Evolutionary conservation across 2,797 vertebrate species (phyloP).

Genomic region (Oreortyx pictus): DNA sequence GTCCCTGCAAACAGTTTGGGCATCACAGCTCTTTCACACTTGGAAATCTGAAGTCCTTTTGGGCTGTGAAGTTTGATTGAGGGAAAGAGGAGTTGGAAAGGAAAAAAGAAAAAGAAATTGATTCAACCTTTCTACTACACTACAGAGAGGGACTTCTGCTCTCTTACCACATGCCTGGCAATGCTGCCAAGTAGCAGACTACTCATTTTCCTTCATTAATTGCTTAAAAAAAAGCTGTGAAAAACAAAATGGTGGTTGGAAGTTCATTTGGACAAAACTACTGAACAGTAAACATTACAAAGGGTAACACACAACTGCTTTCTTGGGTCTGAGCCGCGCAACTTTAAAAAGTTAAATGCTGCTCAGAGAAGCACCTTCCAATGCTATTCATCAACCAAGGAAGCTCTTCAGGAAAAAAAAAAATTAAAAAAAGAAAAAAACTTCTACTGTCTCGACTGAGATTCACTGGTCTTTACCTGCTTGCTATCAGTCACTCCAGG

Average conservation of each 20-base stretch:
- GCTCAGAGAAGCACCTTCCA: background rate
- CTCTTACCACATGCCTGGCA: background rate
- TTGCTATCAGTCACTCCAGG: accelerated
- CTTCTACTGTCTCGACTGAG: background rate
- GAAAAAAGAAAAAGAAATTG: background rate
- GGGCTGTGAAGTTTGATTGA: background rate
- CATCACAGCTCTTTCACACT: background rate
- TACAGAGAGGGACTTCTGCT: background rate
- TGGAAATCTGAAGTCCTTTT: background rate
- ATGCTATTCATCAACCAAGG: background rate
- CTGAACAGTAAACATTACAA: background rate
- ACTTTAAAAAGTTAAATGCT: background rate
- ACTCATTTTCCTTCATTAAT: constrained; percentile 57
- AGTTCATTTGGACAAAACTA: constrained; percentile 27
- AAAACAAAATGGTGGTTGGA: background rate
- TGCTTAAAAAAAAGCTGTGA: background rate
- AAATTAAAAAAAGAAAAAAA: background rate
- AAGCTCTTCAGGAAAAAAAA: background rate
- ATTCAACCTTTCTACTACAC: background rate
- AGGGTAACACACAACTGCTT: background rate
- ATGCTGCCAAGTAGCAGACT: constrained; percentile 24
- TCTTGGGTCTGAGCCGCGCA: background rate
- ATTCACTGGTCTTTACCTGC: background rate
- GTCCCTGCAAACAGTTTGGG: background rate
- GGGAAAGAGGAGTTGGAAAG: background rate